phyloP scores from a whole-genome alignment of 2,113 vertebrate genomes.

The Tricholaema leucomelas region DNA sequence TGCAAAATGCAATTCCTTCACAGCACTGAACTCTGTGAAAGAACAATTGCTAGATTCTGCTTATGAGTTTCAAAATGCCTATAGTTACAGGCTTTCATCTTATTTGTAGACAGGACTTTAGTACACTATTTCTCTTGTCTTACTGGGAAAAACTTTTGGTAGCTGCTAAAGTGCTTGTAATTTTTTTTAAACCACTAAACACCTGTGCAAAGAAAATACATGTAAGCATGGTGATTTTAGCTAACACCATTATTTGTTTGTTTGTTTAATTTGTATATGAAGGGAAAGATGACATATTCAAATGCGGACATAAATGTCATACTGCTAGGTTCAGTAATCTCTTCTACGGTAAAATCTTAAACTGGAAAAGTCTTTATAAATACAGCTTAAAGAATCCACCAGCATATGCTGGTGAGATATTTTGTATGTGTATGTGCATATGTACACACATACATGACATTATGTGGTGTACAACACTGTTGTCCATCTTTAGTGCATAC shows the following conservation, averaged over 20 bases:
- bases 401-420: too few relatives aligned
- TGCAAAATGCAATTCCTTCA: background rate
- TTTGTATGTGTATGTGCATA: too few relatives aligned
- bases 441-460: too few relatives aligned
- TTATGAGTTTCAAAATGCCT: background rate
- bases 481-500: too few relatives aligned
- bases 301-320: background rate
- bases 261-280: background rate
- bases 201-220: background rate
- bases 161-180: background rate
- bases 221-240: background rate
- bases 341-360: background rate
- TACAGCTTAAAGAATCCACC: background rate
- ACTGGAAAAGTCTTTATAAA: background rate
- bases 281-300: background rate
- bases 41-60: background rate
- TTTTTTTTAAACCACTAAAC: background rate
- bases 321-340: background rate
- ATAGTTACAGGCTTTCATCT: background rate
- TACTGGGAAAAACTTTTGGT: background rate
- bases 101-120: background rate
- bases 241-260: background rate
- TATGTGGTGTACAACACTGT: too few relatives aligned
- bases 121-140: background rate
- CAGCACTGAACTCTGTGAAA: background rate